Percentiles rank a stretch among this genome's conserved stretches.
phyloP scores from a whole-genome alignment of 2,888 invertebrate species.

The Aplocera efformata region DNA sequence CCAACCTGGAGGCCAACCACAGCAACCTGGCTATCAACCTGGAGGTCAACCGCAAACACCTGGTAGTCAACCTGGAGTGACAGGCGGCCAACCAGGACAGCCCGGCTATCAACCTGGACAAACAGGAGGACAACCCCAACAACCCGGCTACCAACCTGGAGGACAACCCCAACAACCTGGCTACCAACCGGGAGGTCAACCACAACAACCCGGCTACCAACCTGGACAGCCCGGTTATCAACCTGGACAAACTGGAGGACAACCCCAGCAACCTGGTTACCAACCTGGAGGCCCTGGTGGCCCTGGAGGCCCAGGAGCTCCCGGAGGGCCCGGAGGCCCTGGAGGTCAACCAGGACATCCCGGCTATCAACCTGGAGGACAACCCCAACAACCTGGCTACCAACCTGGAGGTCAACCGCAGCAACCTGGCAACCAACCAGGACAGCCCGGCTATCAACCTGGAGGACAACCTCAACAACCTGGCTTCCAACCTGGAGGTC shows the following conservation, averaged over 20 bases:
- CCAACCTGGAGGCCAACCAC: slow-evolving; percentile 25
- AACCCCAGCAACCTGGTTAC: slow-evolving; percentile 33
- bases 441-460: slow-evolving; percentile 18
- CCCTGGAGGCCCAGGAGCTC: slow-evolving; percentile 22
- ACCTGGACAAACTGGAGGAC: slow-evolving; percentile 34
- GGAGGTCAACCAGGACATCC: slow-evolving; percentile 28
- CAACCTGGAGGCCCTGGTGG: slow-evolving; percentile 17
- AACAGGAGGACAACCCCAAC: no score
- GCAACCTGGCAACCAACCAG: slow-evolving; percentile 26
- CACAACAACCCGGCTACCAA: slow-evolving; percentile 46
- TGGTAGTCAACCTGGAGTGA: no score
- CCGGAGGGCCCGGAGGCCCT: slow-evolving; percentile 14
- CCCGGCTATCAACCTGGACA: slow-evolving; percentile 22
- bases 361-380: slow-evolving; percentile 16
- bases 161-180: slow-evolving; percentile 28
- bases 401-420: no score
- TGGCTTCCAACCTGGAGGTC: slow-evolving; percentile 21
- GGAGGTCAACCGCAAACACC: slow-evolving; percentile 28
- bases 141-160: slow-evolving; percentile 30
- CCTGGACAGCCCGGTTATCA: no score
- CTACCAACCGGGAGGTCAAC: slow-evolving; percentile 29
- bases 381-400: slow-evolving; percentile 25
- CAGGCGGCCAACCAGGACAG: no score
- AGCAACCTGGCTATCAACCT: slow-evolving; percentile 24
- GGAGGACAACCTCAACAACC: slow-evolving; percentile 27